phyloP scores from a whole-genome alignment of 2,113 vertebrate species.

The Origma solitaria region DNA sequence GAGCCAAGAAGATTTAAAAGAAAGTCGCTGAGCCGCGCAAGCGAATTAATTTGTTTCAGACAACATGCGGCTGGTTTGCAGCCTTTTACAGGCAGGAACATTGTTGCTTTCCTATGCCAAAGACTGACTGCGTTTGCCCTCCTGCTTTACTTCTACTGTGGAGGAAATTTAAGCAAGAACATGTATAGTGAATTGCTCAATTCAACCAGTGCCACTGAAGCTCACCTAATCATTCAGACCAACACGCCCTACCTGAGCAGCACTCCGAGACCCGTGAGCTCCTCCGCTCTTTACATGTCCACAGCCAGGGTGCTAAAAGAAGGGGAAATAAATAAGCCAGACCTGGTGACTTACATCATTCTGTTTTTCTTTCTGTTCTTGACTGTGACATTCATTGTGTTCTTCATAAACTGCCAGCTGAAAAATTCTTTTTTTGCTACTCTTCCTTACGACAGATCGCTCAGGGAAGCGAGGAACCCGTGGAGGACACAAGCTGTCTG shows the following conservation, averaged over 20 bases:
- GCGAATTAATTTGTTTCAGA: not conserved
- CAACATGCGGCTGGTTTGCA: conserved; percentile 24
- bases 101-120: not conserved
- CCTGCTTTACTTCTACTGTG: not conserved
- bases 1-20: not conserved
- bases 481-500: conserved; percentile 84
- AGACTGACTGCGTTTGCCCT: not conserved
- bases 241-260: conserved; percentile 83
- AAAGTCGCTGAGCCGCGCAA: not conserved
- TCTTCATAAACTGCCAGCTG: conserved; percentile 98
- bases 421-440: conserved; percentile 95
- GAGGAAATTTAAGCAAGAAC: conserved; percentile 41
- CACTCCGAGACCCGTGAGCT: conserved; percentile 87
- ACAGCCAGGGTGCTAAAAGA: conserved; percentile 85
- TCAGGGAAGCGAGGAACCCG: conserved; percentile 89
- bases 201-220: conserved; percentile 83
- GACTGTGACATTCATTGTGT: conserved; percentile 89
- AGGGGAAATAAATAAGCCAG: conserved; percentile 88
- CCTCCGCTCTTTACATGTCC: conserved; percentile 86
- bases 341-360: conserved; percentile 91
- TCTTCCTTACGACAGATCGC: conserved; percentile 94
- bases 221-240: conserved; percentile 81
- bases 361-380: conserved; percentile 93
- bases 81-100: not conserved
- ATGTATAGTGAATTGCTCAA: conserved; percentile 88